Evolutionary conservation across 2,888 invertebrate species (phyloP).

Genomic region (Athalia circularis): DNA sequence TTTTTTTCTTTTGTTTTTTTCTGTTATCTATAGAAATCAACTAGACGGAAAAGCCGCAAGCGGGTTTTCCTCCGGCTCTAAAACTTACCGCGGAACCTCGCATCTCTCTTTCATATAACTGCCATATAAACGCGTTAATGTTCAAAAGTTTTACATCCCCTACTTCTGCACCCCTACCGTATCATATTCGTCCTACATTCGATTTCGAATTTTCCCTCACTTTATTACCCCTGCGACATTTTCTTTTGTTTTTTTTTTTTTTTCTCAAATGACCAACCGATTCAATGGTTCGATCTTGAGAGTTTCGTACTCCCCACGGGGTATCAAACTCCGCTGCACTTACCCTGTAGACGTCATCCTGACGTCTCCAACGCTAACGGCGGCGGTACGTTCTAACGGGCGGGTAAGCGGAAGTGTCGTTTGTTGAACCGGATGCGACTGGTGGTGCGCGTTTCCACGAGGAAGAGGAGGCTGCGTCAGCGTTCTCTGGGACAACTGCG

Average conservation of each 20-base stretch:
- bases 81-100: conserved; percentile 24
- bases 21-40: not conserved
- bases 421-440: conserved; percentile 71
- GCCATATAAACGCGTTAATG: conserved; percentile 37
- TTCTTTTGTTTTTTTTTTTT: not conserved
- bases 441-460: conserved; percentile 74
- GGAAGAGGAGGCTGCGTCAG: conserved; percentile 75
- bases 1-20: not conserved
- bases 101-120: conserved; percentile 1
- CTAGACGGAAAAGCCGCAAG: conserved; percentile 1
- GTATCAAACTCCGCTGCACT: conserved; percentile 47
- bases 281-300: no score
- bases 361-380: conserved; percentile 64
- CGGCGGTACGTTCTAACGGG: conserved; percentile 54
- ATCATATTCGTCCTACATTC: not conserved
- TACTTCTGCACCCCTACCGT: not conserved
- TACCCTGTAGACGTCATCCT: conserved; percentile 58
- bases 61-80: conserved; percentile 5
- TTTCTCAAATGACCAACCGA: no score
- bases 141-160: conserved; percentile 11
- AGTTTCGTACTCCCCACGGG: no score
- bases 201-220: conserved; percentile 14
- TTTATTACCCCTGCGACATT: not conserved
- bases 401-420: conserved; percentile 64
- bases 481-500: conserved; percentile 65